phyloP scores from a whole-genome alignment of 2,797 vertebrate genomes.

The Parauchenoglanis punctatus region DNA sequence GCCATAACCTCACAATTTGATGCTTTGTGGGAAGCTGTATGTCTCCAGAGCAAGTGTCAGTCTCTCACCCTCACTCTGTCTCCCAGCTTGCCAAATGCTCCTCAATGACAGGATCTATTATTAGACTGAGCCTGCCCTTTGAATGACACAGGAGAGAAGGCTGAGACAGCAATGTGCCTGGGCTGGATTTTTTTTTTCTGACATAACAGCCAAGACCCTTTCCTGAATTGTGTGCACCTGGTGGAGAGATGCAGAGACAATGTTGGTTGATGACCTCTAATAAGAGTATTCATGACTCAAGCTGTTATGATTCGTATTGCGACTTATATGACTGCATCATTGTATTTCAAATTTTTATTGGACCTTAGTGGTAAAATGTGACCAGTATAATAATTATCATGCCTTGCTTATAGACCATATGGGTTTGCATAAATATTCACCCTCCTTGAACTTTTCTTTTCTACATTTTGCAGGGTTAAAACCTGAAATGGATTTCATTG shows the following conservation, averaged over 20 bases:
- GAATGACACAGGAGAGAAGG: slow-evolving; percentile 32
- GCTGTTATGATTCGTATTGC: neutral
- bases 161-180: slow-evolving; percentile 31
- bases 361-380: neutral
- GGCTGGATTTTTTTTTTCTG: slow-evolving; percentile 17
- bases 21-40: neutral
- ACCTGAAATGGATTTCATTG: neutral
- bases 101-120: slow-evolving; percentile 44
- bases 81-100: slow-evolving; percentile 6
- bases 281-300: neutral
- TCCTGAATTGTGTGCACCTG: slow-evolving; percentile 10
- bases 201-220: slow-evolving; percentile 28
- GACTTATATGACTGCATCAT: neutral
- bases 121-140: slow-evolving; percentile 44
- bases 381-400: neutral
- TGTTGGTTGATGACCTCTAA: neutral
- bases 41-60: slow-evolving; percentile 21
- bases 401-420: neutral
- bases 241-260: neutral
- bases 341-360: neutral
- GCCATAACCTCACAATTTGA: neutral
- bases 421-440: neutral
- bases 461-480: neutral
- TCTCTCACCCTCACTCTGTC: neutral
- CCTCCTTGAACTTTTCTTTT: neutral